A percentile compares a stretch with the other conserved stretches of the same genome.
These are phyloP conservation scores for Dryomyza anilis DNA, from an alignment of 2,888 invertebrate species.

Conservation along the genomic window DNA sequence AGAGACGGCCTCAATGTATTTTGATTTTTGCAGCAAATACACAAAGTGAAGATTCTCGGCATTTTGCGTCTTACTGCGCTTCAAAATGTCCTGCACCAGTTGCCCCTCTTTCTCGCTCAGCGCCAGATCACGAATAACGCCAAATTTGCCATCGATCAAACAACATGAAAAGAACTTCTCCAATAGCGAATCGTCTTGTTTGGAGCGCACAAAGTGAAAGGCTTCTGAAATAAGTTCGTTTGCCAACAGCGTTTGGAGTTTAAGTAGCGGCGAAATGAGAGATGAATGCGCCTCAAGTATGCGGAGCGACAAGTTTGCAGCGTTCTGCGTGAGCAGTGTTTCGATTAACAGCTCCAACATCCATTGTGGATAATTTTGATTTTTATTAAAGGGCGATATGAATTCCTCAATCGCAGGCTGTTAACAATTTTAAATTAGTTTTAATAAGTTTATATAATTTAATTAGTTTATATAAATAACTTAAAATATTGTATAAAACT, in stretches of 20 bases:
- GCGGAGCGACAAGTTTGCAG: constrained; percentile 47
- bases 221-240: constrained; percentile 58
- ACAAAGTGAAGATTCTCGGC: constrained; percentile 56
- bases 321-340: constrained; percentile 46
- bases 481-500: too few relatives aligned
- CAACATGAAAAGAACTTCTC: constrained; percentile 53
- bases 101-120: constrained; percentile 53
- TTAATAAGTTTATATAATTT: too few relatives aligned
- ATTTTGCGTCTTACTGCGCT: constrained; percentile 43
- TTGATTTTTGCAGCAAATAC: constrained; percentile 54
- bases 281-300: constrained; percentile 48
- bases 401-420: constrained; percentile 52
- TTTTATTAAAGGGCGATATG: constrained; percentile 50
- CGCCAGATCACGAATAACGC: constrained; percentile 51
- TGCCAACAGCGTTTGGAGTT: constrained; percentile 52
- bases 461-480: too few relatives aligned
- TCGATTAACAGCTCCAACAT: constrained; percentile 54
- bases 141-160: constrained; percentile 46
- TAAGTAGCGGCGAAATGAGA: constrained; percentile 44
- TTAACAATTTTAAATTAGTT: constrained; percentile 25
- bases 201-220: constrained; percentile 54
- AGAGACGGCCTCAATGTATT: constrained; percentile 58
- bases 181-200: constrained; percentile 48
- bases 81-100: constrained; percentile 50
- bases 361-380: constrained; percentile 49